Conservation (phyloP, 2,888 invertebrate species). For the Folsomia manolachei region DNA sequence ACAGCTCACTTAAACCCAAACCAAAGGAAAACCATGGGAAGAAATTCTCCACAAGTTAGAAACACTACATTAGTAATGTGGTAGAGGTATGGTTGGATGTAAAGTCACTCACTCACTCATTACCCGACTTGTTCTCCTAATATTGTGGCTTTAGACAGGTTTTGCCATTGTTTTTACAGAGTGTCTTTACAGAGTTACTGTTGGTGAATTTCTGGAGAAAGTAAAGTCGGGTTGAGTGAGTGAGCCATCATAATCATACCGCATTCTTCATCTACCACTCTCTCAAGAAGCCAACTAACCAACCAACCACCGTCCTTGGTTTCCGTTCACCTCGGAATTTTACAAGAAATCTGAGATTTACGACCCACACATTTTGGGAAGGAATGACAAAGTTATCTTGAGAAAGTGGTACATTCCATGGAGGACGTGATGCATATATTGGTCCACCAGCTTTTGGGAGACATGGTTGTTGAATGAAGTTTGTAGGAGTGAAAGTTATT, state of each 20-base stretch:
- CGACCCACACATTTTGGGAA: not conserved
- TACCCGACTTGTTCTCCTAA: not conserved
- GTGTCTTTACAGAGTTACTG: no score
- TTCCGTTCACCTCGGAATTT: not conserved
- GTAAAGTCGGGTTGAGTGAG: no score
- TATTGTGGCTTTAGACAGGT: no score
- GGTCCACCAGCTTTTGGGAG: no score
- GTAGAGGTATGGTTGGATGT: no score
- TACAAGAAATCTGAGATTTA: not conserved
- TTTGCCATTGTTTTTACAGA: no score
- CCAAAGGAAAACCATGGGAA: not conserved
- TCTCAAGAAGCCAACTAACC: no score
- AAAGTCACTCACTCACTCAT: not conserved
- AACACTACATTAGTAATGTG: not conserved
- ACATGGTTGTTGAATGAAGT: no score
- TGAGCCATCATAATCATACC: not conserved
- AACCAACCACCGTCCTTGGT: not conserved
- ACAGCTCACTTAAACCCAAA: not conserved
- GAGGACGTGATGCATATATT: no score
- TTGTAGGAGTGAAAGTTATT: no score
- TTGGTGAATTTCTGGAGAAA: no score
- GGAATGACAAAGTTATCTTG: not conserved
- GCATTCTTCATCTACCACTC: not conserved
- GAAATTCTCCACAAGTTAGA: not conserved
- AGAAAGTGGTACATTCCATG: no score